Evolutionary conservation across 2,113 vertebrate genomes (phyloP), one percentile per base, ranked within the genome.

Genomic region (Percopsis transmontana): DNA sequence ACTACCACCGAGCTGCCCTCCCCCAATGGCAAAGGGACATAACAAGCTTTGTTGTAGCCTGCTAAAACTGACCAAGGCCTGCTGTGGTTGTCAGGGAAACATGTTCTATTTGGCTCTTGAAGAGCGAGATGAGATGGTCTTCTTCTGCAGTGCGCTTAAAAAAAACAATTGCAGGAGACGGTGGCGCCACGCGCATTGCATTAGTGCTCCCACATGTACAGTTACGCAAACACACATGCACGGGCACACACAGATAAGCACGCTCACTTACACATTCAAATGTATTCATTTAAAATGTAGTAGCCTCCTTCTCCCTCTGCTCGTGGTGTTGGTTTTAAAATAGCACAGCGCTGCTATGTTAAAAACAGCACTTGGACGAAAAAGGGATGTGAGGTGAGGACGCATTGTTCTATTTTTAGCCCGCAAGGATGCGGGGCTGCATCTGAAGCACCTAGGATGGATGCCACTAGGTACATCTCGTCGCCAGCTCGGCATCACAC

Each of bases 371-470:
- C 77, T 75, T 66, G 55, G 77, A 74, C 66, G 74, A 83, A 76
- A 81, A 78, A 69, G 65, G 81, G 76, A 82, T 71, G 72, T 68
- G 75, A 74, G 74, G 82, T 75, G 76, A 86, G 74, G 85, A 74
- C 66, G 70, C 79, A 77, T 68, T 76, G 41, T 60, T 65, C 82
- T 89, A 90, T 90, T 88, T 90, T 84, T 88, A 89, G 82, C 67
- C 40, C 11, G 15, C 48, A 1, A 61, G 39, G 79, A 81, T 74
- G 67, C 74, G 68, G 78, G 58, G 64, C 62, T 77, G 77, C 58
- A 72, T 74, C 68, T 73, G 61, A 79, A 81, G 68, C 68, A 57
- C 67, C 24, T 38, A 16, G 20, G 7, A 52, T 12, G 20, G 21
- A 55, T 18, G 51, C 39, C 19, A 39, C 44, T 60, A 62, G 48